Evolutionary conservation across 30 jellyfish, hydroid and myxozoan species (phyloP).

Genomic region (Rhopilema esculentum): DNA sequence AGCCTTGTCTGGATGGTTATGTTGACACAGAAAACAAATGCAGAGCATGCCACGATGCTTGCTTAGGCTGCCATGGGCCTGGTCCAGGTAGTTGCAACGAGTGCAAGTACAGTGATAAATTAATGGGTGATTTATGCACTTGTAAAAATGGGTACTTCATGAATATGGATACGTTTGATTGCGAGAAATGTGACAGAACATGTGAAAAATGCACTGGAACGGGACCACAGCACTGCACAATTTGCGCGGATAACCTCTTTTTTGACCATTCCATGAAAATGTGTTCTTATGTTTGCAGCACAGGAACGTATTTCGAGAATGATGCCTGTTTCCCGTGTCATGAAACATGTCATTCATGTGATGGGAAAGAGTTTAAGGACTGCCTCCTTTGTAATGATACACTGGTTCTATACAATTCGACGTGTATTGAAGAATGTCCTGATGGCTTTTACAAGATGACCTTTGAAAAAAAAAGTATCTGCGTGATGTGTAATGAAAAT

Average conservation of each 20-base stretch:
- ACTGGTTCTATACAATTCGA: conserved; percentile 28
- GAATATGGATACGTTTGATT: neutral
- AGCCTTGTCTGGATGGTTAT: conserved; percentile 44
- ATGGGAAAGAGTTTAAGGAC: conserved; percentile 36
- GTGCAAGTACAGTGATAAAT: conserved; percentile 30
- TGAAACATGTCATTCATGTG: conserved; percentile 65
- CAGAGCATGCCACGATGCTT: conserved; percentile 27
- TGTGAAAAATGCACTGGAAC: conserved; percentile 64
- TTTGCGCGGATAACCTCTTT: conserved; percentile 37
- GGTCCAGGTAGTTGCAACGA: conserved; percentile 30
- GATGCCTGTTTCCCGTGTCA: conserved; percentile 76
- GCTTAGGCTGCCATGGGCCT: conserved; percentile 31
- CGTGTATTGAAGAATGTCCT: conserved; percentile 70
- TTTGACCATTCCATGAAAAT: neutral
- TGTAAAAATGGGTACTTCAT: conserved; percentile 48
- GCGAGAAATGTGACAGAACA: conserved; percentile 26
- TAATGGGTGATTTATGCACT: neutral
- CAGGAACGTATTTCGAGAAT: conserved; percentile 11
- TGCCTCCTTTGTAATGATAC: conserved; percentile 55
- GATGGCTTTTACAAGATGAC: conserved; percentile 37
- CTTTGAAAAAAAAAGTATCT: conserved; percentile 3
- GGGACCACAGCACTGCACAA: conserved; percentile 38
- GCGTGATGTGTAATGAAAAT: conserved; percentile 21
- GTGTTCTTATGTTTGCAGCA: conserved; percentile 31
- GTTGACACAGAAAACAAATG: neutral